Conservation (phyloP, 2,797 vertebrate genomes). For the Morelia viridis region DNA sequence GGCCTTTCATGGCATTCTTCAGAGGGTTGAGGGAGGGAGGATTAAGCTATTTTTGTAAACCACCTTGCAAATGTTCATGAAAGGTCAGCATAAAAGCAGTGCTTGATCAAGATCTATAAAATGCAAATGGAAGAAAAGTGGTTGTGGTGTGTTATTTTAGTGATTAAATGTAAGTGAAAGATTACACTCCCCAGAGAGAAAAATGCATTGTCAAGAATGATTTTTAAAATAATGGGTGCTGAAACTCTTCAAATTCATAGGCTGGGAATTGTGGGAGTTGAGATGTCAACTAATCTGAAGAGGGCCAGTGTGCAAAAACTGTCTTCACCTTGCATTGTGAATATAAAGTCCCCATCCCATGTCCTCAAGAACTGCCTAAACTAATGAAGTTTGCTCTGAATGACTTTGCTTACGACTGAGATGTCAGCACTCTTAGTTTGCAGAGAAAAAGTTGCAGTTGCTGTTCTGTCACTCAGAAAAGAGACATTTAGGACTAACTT, state of each 20-base stretch:
- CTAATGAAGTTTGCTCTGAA: not conserved
- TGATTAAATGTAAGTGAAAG: constrained; percentile 1
- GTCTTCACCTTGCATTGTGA: not conserved
- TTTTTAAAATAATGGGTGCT: not conserved
- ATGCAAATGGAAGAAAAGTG: constrained; percentile 23
- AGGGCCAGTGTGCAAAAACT: not conserved
- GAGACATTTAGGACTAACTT: not conserved
- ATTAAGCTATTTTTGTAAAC: not conserved
- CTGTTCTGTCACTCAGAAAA: not conserved
- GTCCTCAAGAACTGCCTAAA: not conserved
- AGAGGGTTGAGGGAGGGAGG: not conserved
- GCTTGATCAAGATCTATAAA: constrained; percentile 27
- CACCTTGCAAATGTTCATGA: not conserved
- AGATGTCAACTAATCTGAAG: not conserved
- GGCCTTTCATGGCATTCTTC: not conserved
- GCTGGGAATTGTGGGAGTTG: not conserved
- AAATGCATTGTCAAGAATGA: not conserved
- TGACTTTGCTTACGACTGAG: not conserved
- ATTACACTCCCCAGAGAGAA: not conserved
- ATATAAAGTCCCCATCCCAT: not conserved
- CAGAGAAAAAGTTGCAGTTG: not conserved
- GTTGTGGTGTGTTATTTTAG: constrained; percentile 28
- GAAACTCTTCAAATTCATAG: not conserved
- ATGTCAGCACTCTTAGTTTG: not conserved
- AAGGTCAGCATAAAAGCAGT: not conserved